Evolutionary conservation across 2,113 vertebrate genomes (phyloP), one percentile per base, ranked within the genome.

Genomic region (Nesogale talazaci): DNA sequence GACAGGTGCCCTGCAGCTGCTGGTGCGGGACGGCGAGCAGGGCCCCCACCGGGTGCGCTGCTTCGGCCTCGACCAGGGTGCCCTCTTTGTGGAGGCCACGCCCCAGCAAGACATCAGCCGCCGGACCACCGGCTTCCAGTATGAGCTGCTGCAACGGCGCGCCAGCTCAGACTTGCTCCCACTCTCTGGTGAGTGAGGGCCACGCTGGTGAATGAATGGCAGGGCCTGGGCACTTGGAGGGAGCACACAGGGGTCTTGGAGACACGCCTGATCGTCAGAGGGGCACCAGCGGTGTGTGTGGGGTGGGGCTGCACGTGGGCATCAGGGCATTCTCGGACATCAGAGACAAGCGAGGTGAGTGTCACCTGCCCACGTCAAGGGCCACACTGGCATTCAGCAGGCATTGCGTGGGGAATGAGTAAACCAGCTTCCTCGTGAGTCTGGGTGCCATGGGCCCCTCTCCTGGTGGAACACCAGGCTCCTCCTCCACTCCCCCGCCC

Each of bases 31-130:
- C 0, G 97, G 98, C 77, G 98, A 98, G 36, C 98, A 97, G 38
- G 96, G 97, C 22, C 97, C 96, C 27, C 96, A 98, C 91, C 98
- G 97, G 88, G 98, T 99, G 57, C 98, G 98, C 92, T 99, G 99
- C 98, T 99, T 99, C 10, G 88, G 97, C 95, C 98, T 99, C 56
- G 98, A 98, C 34, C 99, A 99, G 96, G 99, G 99, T 16, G 98
- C 99, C 31, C 98, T 99, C 31, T 99, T 99, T 78, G 98, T 99
- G 65, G 99, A 99, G 98, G 99, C 99, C 1, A 98, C 99, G 19
- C 98, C 98, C 0, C 99, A 98, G 97, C 98, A 97, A 97, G 99
- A 99, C 98, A 99, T 99, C 97, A 98, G 99, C 97, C 98, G 99
- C 40, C 98, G 99, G 96, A 99, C 99, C 90, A 99, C 99, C 0